Conservation (phyloP, 2,797 vertebrate genomes). For the Myiothlypis coronata region DNA sequence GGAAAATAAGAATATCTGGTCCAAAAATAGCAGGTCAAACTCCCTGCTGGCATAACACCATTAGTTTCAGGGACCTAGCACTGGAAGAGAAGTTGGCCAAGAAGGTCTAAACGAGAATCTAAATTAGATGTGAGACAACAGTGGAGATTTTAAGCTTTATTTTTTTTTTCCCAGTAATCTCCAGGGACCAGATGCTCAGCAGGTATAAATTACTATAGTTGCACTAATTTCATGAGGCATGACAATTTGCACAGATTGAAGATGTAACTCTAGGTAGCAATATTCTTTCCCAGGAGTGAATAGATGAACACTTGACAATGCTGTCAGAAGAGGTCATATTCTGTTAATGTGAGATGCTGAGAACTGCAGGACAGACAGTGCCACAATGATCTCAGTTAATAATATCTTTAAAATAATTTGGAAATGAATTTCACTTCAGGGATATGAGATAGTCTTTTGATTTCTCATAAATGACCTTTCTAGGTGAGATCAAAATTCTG, state of each 20-base stretch:
- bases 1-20: neutral
- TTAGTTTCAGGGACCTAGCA: neutral
- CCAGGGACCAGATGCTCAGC: neutral
- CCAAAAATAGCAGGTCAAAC: neutral
- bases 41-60: neutral
- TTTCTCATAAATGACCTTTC: neutral
- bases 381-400: neutral
- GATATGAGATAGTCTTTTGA: neutral
- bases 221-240: neutral
- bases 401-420: neutral
- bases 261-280: neutral
- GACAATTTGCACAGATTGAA: neutral
- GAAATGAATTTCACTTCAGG: neutral
- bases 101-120: neutral
- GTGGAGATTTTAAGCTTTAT: neutral
- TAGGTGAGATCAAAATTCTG: neutral
- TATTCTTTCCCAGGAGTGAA: neutral
- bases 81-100: neutral
- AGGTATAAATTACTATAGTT: slow-evolving; percentile 1
- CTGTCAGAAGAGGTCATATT: neutral
- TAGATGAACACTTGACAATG: neutral
- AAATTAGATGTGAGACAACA: neutral
- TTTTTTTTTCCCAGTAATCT: neutral
- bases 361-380: neutral
- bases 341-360: neutral